Evolutionary conservation across 2,888 invertebrate genomes (phyloP).

Genomic region (Drosophila bunnanda): DNA sequence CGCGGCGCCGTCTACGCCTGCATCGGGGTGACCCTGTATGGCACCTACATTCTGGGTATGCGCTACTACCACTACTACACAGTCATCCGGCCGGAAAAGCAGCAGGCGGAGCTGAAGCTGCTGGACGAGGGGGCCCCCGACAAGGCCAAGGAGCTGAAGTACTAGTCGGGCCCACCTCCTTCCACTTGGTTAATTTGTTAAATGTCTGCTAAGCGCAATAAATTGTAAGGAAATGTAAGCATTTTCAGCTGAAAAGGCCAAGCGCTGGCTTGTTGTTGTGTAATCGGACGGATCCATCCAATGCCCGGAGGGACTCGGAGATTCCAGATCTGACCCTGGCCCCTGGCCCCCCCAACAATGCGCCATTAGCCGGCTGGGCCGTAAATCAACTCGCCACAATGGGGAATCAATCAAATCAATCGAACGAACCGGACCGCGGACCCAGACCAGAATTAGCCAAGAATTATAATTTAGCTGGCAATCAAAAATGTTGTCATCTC

Average conservation of each 20-base stretch:
- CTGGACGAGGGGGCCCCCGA: slow-evolving; percentile 85
- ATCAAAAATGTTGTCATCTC: slow-evolving; percentile 61
- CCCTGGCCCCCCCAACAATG: slow-evolving; percentile 23
- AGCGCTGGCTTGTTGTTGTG: slow-evolving; percentile 58
- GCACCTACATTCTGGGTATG: slow-evolving; percentile 85
- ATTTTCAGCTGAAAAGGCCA: slow-evolving; percentile 27
- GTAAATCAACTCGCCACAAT: slow-evolving; percentile 56
- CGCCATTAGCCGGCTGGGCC: slow-evolving; percentile 32
- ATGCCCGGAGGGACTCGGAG: slow-evolving; percentile 13
- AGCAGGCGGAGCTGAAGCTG: slow-evolving; percentile 84
- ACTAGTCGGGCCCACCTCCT: slow-evolving; percentile 43
- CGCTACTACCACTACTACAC: slow-evolving; percentile 86
- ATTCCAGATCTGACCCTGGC: slow-evolving; percentile 34
- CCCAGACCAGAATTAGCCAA: slow-evolving; percentile 34
- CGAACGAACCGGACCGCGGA: slow-evolving; percentile 12
- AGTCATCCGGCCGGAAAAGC: slow-evolving; percentile 85
- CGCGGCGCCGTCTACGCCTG: slow-evolving; percentile 86
- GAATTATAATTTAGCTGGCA: slow-evolving; percentile 50
- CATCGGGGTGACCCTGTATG: slow-evolving; percentile 86
- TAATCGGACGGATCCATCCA: slow-evolving; percentile 41
- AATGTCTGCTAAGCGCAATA: slow-evolving; percentile 66
- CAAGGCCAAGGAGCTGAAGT: slow-evolving; percentile 83
- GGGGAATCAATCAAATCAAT: slow-evolving; percentile 60
- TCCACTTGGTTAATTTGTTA: slow-evolving; percentile 26
- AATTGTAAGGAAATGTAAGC: slow-evolving; percentile 54